Percentiles rank a stretch among this genome's conserved stretches.
Conservation (phyloP, 2,113 vertebrate species). For the Anas platyrhynchos region DNA sequence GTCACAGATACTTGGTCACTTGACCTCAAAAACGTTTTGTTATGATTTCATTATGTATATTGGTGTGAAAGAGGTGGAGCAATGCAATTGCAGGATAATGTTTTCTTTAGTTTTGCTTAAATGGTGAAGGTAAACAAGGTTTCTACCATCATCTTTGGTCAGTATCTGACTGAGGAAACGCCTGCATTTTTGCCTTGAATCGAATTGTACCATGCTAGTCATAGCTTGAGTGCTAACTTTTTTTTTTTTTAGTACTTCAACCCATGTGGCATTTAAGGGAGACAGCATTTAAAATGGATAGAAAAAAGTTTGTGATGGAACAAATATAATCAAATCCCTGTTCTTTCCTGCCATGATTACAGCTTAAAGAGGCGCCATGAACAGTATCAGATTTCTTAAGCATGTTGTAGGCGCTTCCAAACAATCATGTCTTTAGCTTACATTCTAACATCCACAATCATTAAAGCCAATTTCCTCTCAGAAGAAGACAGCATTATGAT, state of each 20-base stretch:
- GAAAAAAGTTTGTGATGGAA: not conserved
- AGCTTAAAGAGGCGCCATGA: not conserved
- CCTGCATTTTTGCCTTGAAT: not conserved
- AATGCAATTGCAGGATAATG: not conserved
- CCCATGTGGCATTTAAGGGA: not conserved
- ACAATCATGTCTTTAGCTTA: slow-evolving; percentile 25
- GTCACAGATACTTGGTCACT: not conserved
- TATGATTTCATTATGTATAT: not conserved
- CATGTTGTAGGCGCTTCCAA: not conserved
- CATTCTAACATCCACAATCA: slow-evolving; percentile 26
- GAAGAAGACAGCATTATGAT: slow-evolving; percentile 20
- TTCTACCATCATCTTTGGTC: not conserved
- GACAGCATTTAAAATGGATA: not conserved
- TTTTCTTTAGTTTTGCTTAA: not conserved
- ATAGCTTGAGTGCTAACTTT: not conserved
- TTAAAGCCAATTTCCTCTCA: slow-evolving; percentile 49
- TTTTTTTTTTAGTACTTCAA: not conserved
- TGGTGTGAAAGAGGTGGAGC: not conserved
- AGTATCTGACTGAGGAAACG: not conserved
- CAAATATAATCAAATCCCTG: slow-evolving; percentile 30
- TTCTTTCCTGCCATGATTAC: slow-evolving; percentile 1
- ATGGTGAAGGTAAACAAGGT: not conserved
- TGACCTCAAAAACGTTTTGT: not conserved
- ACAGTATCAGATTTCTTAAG: slow-evolving; percentile 41
- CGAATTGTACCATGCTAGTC: not conserved